Evolutionary conservation across 2,113 vertebrate genomes (phyloP).

Genomic region (Alligator mississippiensis): DNA sequence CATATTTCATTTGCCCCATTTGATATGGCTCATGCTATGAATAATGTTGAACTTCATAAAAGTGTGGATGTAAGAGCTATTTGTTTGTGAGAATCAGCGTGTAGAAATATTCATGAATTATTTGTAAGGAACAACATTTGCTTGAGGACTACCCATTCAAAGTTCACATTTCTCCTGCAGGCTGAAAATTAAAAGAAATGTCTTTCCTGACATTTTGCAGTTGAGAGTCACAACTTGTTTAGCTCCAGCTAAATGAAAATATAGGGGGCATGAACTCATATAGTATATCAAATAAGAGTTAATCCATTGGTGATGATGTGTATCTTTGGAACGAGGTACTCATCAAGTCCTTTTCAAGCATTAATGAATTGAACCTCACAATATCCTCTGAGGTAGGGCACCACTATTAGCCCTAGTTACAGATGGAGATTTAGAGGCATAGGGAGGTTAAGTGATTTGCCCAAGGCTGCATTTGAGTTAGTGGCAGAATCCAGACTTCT

Average conservation of each 20-base stretch:
- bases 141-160: constrained; percentile 42
- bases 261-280: constrained; percentile 42
- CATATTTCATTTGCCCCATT: constrained; percentile 43
- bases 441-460: constrained; percentile 32
- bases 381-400: not conserved
- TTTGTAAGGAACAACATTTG: constrained; percentile 47
- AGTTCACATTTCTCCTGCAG: constrained; percentile 40
- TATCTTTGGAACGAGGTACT: constrained; percentile 37
- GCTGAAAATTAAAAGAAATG: constrained; percentile 50
- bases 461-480: constrained; percentile 31
- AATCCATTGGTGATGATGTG: constrained; percentile 42
- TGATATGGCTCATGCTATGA: constrained; percentile 12
- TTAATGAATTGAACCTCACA: constrained; percentile 39
- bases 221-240: constrained; percentile 38
- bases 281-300: not conserved
- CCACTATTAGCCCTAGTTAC: constrained; percentile 15
- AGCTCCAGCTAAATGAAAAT: constrained; percentile 56
- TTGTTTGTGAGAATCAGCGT: constrained; percentile 22
- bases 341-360: constrained; percentile 39
- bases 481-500: not conserved
- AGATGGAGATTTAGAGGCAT: constrained; percentile 1
- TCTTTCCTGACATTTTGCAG: constrained; percentile 48
- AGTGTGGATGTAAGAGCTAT: constrained; percentile 22
- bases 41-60: constrained; percentile 41
- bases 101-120: constrained; percentile 23